These are phyloP conservation scores for Ormyrus pomaceus DNA, from an alignment of 2,888 invertebrate genomes.

Conservation along the genomic window DNA sequence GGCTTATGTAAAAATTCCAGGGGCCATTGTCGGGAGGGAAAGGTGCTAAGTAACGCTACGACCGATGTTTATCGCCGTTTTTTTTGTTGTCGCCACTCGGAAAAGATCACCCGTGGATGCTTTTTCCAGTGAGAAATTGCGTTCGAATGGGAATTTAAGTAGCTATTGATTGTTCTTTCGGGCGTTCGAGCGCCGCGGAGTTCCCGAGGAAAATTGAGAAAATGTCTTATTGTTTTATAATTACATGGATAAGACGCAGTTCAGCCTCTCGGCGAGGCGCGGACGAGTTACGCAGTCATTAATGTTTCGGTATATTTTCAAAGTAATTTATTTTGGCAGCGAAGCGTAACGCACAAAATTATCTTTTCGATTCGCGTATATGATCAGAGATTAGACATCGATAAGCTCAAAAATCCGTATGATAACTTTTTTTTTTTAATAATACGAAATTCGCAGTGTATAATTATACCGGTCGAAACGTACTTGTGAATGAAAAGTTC, in stretches of 20 bases:
- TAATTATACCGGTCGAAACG: conserved; percentile 31
- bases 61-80: too few relatives aligned
- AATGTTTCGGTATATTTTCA: background rate
- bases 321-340: conserved; percentile 30
- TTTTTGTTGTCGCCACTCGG: too few relatives aligned
- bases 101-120: too few relatives aligned
- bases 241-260: background rate
- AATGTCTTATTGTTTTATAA: background rate
- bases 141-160: too few relatives aligned
- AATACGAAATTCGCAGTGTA: background rate
- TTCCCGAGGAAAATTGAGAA: background rate
- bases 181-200: too few relatives aligned
- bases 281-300: too few relatives aligned
- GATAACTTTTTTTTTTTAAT: conserved; percentile 1
- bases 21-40: background rate
- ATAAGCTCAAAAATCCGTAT: conserved; percentile 27
- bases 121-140: too few relatives aligned
- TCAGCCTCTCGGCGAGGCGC: too few relatives aligned
- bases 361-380: conserved; percentile 20
- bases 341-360: conserved; percentile 35
- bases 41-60: background rate
- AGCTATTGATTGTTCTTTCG: too few relatives aligned
- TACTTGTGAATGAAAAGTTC: conserved; percentile 30
- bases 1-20: background rate
- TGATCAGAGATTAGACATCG: conserved; percentile 27